Base-by-base conservation (phyloP, 1,140 invertebrate genomes). In the Dendroctonus valens region DNA sequence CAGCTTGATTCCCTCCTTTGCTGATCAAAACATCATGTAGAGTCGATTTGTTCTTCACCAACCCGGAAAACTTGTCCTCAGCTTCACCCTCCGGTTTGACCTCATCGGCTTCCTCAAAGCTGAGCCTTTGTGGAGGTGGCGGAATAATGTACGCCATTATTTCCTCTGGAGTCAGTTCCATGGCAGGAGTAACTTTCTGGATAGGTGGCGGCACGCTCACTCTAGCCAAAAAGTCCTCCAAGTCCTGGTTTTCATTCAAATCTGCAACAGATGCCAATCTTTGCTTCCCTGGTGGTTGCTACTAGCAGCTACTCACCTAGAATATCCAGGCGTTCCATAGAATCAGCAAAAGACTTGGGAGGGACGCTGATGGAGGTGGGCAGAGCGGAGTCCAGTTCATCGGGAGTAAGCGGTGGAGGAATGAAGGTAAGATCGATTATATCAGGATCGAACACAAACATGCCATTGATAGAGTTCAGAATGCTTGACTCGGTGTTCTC, bases 351-450 rank as follows among this genome's bases (percentile, higher is more conserved):
- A 6, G 87, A 88, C 46, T 84, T 84, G 9, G 89, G 89, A 3
- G 89, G 88, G 6, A 87, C 80, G 70, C 86, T 88, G 68, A 90
- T 77, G 57, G 86, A 82, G 72, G 82, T 81, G 72, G 85, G 81
- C 74, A 88, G 80, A 53, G 83, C 81, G 77, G 82, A 79, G 71
- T 89, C 87, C 73, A 87, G 82, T 76, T 91, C 88, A 75, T 92
- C 90, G 7, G 91, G 89, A 4, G 90, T 91, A 72, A 88, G 86
- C 0, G 91, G 92, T 6, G 92, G 92, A 57, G 91, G 92, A 75
- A 95, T 87, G 74, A 92, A 84, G 44, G 92, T 94, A 77, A 96
- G 82, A 83, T 96, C 93, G 74, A 94, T 95, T 70, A 96, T 89
- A 82, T 96, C 93, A 37, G 90, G 88, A 77, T 95, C 92, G 66